Evolutionary conservation across 37 sponge, comb jelly and placozoan species (phyloP).

Genomic region (Theonella swinhoei): DNA sequence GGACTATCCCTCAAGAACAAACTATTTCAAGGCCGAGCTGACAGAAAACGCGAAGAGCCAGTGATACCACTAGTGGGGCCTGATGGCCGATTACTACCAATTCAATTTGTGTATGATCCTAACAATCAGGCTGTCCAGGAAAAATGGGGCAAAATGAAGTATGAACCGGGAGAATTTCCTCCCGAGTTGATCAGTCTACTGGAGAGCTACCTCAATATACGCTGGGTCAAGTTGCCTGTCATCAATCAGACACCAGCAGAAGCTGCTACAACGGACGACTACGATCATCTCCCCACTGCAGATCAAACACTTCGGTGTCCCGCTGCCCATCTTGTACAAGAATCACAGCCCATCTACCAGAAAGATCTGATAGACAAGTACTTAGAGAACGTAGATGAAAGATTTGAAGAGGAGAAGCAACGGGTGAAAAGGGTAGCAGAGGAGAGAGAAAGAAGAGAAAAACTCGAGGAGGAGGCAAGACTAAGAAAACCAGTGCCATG

Average conservation of each 20-base stretch:
- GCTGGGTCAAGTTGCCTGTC: constrained; percentile 64
- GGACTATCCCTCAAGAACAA: neutral
- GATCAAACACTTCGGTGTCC: constrained; percentile 70
- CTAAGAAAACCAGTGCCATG: constrained; percentile 51
- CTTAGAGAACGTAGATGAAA: constrained; percentile 19
- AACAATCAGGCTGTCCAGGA: constrained; percentile 43
- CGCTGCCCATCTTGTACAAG: constrained; percentile 56
- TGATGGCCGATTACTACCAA: constrained; percentile 72
- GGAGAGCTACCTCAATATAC: constrained; percentile 65
- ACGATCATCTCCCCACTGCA: constrained; percentile 9
- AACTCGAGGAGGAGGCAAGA: constrained; percentile 28
- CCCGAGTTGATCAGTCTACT: constrained; percentile 47
- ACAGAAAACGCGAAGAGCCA: constrained; percentile 31
- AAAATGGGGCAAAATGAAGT: constrained; percentile 37
- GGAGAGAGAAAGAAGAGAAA: constrained; percentile 44
- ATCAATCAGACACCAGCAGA: neutral
- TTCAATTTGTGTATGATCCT: constrained; percentile 80
- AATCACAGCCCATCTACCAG: constrained; percentile 70
- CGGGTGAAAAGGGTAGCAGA: constrained; percentile 5
- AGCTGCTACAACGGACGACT: neutral
- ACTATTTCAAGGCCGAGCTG: neutral
- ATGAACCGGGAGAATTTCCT: constrained; percentile 50
- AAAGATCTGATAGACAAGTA: constrained; percentile 70
- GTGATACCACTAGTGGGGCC: constrained; percentile 87
- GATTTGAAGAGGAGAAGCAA: constrained; percentile 51